phyloP scores from a whole-genome alignment of 1,140 invertebrate species.

The Trachymyrmex septentrionalis region DNA sequence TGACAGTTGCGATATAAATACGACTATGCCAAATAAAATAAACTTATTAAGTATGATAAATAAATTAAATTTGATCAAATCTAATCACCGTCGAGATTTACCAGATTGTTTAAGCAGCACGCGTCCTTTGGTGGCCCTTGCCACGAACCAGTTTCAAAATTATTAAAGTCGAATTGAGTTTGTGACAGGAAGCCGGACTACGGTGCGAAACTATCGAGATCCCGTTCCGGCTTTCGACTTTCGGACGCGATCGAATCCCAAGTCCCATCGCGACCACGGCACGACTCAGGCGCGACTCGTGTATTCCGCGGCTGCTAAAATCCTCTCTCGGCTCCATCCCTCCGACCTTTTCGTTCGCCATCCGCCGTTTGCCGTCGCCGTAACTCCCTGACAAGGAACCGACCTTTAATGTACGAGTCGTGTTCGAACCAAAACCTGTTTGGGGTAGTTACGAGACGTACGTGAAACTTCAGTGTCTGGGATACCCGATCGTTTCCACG shows the following conservation, averaged over 20 bases:
- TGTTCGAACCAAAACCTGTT: constrained; percentile 83
- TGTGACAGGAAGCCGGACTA: constrained; percentile 48
- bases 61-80: neutral
- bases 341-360: constrained; percentile 51
- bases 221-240: constrained; percentile 61
- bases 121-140: neutral
- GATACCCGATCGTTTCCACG: constrained; percentile 60
- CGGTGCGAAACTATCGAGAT: constrained; percentile 39
- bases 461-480: constrained; percentile 69
- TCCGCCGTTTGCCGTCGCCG: constrained; percentile 1
- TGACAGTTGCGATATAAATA: neutral
- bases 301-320: constrained; percentile 56
- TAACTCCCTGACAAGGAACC: constrained; percentile 70
- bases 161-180: constrained; percentile 58
- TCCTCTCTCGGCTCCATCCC: constrained; percentile 49
- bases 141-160: neutral
- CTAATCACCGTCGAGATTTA: neutral
- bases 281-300: constrained; percentile 15
- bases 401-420: constrained; percentile 84
- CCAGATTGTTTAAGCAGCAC: neutral
- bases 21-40: neutral
- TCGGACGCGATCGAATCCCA: constrained; percentile 60
- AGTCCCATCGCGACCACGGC: constrained; percentile 35
- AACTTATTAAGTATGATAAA: neutral
- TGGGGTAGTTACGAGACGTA: constrained; percentile 80